phyloP scores from a whole-genome alignment of 2,113 vertebrate species.

The Lophochroa leadbeateri region DNA sequence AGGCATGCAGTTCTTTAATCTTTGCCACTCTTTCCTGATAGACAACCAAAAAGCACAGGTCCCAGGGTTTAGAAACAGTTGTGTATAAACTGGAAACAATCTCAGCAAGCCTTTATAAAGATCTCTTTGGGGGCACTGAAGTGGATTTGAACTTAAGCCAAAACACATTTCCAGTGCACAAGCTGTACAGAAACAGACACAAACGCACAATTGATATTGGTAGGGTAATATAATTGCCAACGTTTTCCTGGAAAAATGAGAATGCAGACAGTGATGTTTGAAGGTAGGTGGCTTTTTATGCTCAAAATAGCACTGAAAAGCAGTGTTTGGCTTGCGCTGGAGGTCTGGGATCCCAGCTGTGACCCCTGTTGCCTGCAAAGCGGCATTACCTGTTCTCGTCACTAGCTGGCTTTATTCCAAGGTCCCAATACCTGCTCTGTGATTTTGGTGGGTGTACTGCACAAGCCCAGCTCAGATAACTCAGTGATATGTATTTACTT shows the following conservation, averaged over 20 bases:
- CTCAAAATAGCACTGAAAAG: constrained; percentile 34
- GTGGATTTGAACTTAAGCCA: constrained; percentile 70
- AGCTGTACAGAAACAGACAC: constrained; percentile 47
- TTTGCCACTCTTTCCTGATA: constrained; percentile 59
- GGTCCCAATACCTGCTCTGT: not conserved
- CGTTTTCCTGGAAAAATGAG: constrained; percentile 53
- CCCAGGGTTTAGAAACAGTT: constrained; percentile 55
- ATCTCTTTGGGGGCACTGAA: constrained; percentile 67
- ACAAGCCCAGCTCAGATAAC: not conserved
- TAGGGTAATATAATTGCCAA: constrained; percentile 44
- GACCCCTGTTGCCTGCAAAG: not conserved
- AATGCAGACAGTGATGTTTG: constrained; percentile 33
- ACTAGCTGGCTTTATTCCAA: not conserved
- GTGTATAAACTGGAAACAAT: constrained; percentile 64
- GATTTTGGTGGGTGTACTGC: not conserved
- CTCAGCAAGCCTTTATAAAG: constrained; percentile 62
- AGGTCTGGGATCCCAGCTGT: not conserved
- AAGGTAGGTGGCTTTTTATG: not conserved
- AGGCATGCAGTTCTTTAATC: constrained; percentile 68
- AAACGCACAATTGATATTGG: constrained; percentile 42
- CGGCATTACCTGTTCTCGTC: not conserved
- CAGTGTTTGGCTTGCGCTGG: not conserved
- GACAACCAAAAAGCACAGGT: constrained; percentile 54
- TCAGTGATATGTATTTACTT: not conserved
- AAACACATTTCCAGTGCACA: constrained; percentile 64